Evolutionary conservation across 2,797 vertebrate species (phyloP), one percentile per base, ranked within the genome.

Genomic region (Sebastes diploproa): DNA sequence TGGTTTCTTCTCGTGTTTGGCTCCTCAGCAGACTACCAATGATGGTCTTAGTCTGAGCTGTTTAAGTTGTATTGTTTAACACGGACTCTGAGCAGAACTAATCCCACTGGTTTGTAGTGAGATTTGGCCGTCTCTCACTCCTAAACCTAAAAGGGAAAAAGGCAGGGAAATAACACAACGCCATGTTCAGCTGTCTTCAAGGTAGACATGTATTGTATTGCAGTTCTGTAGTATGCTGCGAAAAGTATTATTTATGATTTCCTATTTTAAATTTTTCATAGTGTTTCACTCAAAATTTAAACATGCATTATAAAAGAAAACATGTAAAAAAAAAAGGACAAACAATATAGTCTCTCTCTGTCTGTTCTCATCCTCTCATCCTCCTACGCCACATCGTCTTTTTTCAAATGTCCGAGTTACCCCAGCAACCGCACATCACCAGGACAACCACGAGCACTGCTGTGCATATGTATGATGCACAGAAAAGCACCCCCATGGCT

Each of bases 371-470:
- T 69, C 32, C 58, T 62, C 64, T 71, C 54, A 7, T 76, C 64
- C 34, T 82, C 80, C 70, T 27, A 61, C 75, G 13, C 20, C 62
- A 20, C 61, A 2, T n/a, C 9, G 5, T 78, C 38, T 42, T 63
- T 71, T 80, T 70, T 60, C 10, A 1, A 16, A 1, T 85, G 83
- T 91, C 78, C 73, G 10, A 66, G 87, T 89, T 86, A 72, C 85
- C 86, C 5, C 64, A 80, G 89, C 90, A 91, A 88, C 90, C 42
- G 61, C 78, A 12, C 66, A 79, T 86, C 83, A 81, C 81, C 75
- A 66, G 58, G 77, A 78, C 79, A 71, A 81, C 85, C 71, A 7
- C 3, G 4, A 73, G 75, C 52, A 5, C 56, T 0, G 54, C 29
- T 65, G 67, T 81, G 72, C 72, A 72, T 67, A 64, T 75, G 70